Percentiles rank a stretch among this genome's conserved stretches.
Conservation (phyloP, 1,140 invertebrate species). For the Helicoverpa armigera region DNA sequence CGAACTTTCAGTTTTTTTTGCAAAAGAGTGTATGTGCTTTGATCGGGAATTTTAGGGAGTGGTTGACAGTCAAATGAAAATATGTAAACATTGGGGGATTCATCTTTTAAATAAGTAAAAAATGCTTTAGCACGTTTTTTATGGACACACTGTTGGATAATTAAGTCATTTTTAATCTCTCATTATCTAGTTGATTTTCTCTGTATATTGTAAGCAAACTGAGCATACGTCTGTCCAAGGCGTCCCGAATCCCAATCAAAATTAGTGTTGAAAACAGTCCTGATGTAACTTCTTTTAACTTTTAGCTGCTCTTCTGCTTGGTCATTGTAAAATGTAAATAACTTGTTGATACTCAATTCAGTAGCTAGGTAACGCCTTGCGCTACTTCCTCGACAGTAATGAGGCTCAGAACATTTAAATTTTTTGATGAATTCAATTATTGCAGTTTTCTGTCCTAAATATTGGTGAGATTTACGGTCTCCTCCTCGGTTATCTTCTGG, state of each 20-base stretch:
- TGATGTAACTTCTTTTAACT: not conserved
- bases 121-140: constrained; percentile 21
- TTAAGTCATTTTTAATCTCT: constrained; percentile 18
- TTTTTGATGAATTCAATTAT: constrained; percentile 12
- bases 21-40: constrained; percentile 26
- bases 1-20: too few relatives aligned
- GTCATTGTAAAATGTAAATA: constrained; percentile 22
- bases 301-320: not conserved
- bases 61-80: constrained; percentile 44
- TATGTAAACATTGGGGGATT: constrained; percentile 18
- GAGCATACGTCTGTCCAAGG: constrained; percentile 14
- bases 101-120: constrained; percentile 5
- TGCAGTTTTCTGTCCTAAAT: not conserved
- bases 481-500: not conserved
- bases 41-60: constrained; percentile 48
- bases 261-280: constrained; percentile 14
- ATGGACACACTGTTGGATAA: constrained; percentile 15
- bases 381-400: not conserved
- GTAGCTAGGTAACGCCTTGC: not conserved
- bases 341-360: not conserved
- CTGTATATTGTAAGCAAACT: not conserved
- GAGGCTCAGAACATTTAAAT: not conserved
- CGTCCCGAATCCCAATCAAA: constrained; percentile 19
- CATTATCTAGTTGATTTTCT: not conserved
- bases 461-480: not conserved